Conservation (phyloP, 2,113 vertebrate genomes). For the Perca schrenkii region DNA sequence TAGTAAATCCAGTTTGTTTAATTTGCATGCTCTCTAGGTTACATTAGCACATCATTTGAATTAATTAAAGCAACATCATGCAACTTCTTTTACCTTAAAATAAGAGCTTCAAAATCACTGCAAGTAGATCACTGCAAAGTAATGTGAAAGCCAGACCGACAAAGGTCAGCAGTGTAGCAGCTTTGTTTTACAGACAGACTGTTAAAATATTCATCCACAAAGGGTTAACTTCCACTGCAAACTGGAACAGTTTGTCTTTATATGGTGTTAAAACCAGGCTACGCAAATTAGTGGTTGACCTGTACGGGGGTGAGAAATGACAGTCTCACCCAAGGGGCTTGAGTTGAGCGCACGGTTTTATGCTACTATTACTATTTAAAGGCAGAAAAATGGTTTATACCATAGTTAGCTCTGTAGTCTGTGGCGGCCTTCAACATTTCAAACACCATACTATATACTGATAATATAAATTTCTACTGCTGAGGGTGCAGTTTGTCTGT, state of each 20-base stretch:
- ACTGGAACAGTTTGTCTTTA: constrained; percentile 22
- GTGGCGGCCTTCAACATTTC: not conserved
- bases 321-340: not conserved
- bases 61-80: no score
- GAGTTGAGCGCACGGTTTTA: not conserved
- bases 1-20: not conserved
- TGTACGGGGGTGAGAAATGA: constrained; percentile 7
- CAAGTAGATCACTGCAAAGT: not conserved
- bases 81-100: no score
- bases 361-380: not conserved
- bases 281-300: constrained; percentile 1
- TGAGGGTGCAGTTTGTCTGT: not conserved
- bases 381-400: not conserved
- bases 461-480: not conserved
- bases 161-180: constrained; percentile 7
- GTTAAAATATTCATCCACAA: constrained; percentile 41
- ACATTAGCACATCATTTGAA: not conserved
- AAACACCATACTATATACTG: no score
- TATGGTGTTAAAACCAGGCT: constrained; percentile 17
- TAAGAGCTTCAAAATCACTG: no score
- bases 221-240: constrained; percentile 14
- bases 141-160: not conserved
- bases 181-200: constrained; percentile 8
- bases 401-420: not conserved
- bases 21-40: not conserved